Base-by-base conservation (phyloP, 1,140 invertebrate genomes). In the Drosophila sucinea region DNA sequence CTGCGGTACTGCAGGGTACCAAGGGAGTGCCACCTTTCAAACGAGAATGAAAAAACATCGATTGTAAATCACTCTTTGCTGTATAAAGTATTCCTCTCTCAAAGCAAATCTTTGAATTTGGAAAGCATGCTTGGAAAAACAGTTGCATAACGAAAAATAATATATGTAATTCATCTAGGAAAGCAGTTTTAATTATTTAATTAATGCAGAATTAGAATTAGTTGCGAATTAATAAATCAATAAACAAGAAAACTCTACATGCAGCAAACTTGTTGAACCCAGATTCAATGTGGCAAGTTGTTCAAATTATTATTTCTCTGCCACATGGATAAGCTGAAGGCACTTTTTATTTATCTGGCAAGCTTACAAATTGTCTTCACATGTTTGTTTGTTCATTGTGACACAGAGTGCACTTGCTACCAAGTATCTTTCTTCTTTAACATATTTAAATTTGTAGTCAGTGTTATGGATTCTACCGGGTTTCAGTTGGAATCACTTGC, bases 11-110 rank as follows among this genome's bases (percentile, higher is more conserved):
- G 68, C 93, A 92, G 79, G 93, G 87, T 90, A 94, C 92, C 81
- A 94, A 76, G 25, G 94, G 93, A 44, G 94, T 94, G 80, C 93
- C 94, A 90, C 94, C 94, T 94, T 81, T 70, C 92, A 60, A 73
- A 74, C 35, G 79, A 29, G 77, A 74, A 29, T 38, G 40, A 25
- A 35, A 2, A 57, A 58, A 69, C 77, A 51, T 33, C 68, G 68
- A 41, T 41, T 44, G 33, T 40, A 60, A 76, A 32, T 67, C 68
- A 69, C 41, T 38, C 4, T 47, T 29, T 25, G 17, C 11, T 7
- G 10, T 6, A 60, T 25, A 38, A 38, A 38, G 10, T 11, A 17
- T 25, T 47, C 6, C 27, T 17, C 4, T 41, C n/a, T 44, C 3
- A 47, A 44, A 44, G 17, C 10, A 44, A 23, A 17, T 57, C 32